A percentile compares a stretch with the other conserved stretches of the same genome.
These are phyloP conservation scores for Trochalopteron elliotii DNA, from an alignment of 2,113 vertebrate species.

Conservation along the genomic window DNA sequence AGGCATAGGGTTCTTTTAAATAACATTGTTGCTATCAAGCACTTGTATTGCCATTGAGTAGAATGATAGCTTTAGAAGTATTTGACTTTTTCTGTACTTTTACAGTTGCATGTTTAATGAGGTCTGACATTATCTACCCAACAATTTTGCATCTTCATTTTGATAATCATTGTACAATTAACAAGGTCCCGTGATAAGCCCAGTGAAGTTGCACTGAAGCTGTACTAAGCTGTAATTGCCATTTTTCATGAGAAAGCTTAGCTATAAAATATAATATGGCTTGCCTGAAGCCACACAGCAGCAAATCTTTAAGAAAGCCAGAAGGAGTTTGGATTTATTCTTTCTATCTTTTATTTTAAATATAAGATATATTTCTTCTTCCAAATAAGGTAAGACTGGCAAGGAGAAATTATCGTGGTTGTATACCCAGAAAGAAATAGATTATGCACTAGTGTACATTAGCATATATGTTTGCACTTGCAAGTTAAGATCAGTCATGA, in stretches of 20 bases:
- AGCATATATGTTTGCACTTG: conserved; percentile 30
- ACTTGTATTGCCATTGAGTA: background rate
- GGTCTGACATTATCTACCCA: background rate
- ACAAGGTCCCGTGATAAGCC: background rate
- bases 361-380: background rate
- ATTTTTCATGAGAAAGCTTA: background rate
- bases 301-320: background rate
- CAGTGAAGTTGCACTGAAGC: background rate
- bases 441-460: background rate
- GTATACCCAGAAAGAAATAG: background rate
- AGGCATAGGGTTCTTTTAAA: background rate
- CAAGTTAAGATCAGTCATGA: conserved; percentile 43
- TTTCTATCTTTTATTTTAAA: conserved; percentile 32
- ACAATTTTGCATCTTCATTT: background rate
- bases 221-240: background rate
- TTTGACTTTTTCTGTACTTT: background rate
- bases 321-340: background rate
- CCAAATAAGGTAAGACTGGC: background rate
- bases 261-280: background rate
- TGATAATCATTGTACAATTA: background rate
- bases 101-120: background rate
- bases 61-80: background rate
- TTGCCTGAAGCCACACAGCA: conserved; percentile 3
- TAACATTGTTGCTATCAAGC: background rate
- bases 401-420: background rate